Base-by-base conservation (phyloP, 1,140 invertebrate species). In the Dinoponera quadriceps region DNA sequence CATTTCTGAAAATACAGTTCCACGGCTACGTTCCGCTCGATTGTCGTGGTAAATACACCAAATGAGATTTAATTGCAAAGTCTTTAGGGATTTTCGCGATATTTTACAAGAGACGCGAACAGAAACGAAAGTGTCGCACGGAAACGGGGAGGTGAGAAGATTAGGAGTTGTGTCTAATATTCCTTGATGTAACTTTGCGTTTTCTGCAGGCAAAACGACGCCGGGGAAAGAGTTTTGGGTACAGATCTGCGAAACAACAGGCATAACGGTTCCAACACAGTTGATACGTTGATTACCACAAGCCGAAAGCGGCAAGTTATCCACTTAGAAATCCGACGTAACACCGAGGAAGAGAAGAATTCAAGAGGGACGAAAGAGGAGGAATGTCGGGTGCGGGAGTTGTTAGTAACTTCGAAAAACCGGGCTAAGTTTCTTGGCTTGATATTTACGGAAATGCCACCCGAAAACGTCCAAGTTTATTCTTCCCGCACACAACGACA, bases 321-420 rank as follows among this genome's bases (percentile, higher is more conserved):
- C 91, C 92, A 91, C 92, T 92, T 92, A 91, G 90, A 87, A 91
- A 92, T 93, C 92, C 90, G 69, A 89, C 83, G 84, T 92, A 91
- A 92, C 87, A 87, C 89, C 86, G 77, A 80, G 82, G 38, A 44
- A 68, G 71, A 66, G 72, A 85, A 57, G 73, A 73, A 60, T 71
- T 69, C 44, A 59, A 51, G 66, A 65, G 44, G 25, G 49, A 13
- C 57, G 65, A 54, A 62, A 68, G 60, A 14, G 20, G 68, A 11
- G 0, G 49, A 51, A 57, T n/a, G 68, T 33, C 51, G 75, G 25
- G 25, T n/a, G n/a, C n/a, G n/a, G n/a, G n/a, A n/a, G n/a, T 84
- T 88, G 90, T 91, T 91, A 87, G 86, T 84, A 92, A 92, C 82
- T 92, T 91, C 69, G 85, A 84, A 89, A 92, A 91, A 91, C 90